These are phyloP conservation scores for Caracal caracal DNA, from an alignment of 2,113 vertebrate genomes.

Conservation along the genomic window DNA sequence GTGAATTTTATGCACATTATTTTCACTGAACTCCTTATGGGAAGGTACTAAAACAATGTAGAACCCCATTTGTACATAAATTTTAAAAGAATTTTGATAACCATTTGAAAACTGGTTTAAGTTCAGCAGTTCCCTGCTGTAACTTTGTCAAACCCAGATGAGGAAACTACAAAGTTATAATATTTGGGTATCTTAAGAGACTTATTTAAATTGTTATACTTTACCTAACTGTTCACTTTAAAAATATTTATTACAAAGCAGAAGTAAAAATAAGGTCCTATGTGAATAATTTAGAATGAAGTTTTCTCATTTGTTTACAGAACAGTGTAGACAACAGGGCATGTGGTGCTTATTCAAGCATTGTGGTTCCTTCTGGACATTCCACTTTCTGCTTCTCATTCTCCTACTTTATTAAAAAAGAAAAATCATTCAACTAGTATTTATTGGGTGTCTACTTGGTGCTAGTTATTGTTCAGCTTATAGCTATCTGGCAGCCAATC, in stretches of 20 bases:
- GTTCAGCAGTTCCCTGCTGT: neutral
- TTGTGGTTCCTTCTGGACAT: neutral
- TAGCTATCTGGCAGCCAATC: neutral
- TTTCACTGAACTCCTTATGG: neutral
- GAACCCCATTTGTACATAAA: neutral
- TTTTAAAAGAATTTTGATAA: neutral
- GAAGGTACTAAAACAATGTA: neutral
- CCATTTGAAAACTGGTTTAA: neutral
- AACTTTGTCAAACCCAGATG: neutral
- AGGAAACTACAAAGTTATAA: neutral
- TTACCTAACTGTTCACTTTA: neutral
- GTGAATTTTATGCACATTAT: neutral
- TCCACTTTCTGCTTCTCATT: neutral
- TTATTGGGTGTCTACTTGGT: neutral
- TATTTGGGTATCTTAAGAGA: neutral
- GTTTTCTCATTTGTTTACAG: neutral
- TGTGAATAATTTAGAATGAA: neutral
- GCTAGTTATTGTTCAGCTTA: neutral
- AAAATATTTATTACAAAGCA: neutral
- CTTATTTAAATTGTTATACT: neutral
- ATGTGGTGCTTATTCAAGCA: rapidly evolving
- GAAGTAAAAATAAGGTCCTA: neutral
- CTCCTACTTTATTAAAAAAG: neutral
- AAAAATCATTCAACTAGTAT: neutral
- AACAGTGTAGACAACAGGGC: too few species aligned